Percentiles rank a stretch among this genome's conserved stretches.
Conservation (phyloP, 2,888 invertebrate species). For the Acrobasis repandana region DNA sequence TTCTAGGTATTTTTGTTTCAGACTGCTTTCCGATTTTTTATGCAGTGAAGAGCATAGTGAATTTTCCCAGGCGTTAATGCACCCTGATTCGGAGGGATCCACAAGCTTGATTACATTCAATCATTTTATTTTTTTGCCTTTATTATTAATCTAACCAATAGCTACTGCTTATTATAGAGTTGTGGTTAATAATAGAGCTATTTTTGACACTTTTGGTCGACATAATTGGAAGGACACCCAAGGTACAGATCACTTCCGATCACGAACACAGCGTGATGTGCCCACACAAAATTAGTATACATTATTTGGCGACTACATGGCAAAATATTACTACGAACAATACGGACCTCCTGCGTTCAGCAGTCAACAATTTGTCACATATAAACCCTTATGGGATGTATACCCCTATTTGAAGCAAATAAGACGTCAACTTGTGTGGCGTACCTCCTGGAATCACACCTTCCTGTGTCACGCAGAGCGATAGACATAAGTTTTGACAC, state of each 20-base stretch:
- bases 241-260: conserved; percentile 65
- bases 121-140: not conserved
- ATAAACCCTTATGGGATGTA: conserved; percentile 56
- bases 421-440: conserved; percentile 76
- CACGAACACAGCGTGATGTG: conserved; percentile 51
- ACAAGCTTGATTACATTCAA: too few relatives aligned
- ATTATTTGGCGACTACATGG: conserved; percentile 42
- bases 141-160: not conserved
- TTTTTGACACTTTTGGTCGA: conserved; percentile 45
- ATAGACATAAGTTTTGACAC: conserved; percentile 79
- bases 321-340: conserved; percentile 54
- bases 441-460: conserved; percentile 64
- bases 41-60: too few relatives aligned
- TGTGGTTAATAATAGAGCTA: conserved; percentile 7
- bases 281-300: conserved; percentile 42
- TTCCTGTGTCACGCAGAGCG: conserved; percentile 77
- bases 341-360: conserved; percentile 64
- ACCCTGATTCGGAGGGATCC: too few relatives aligned
- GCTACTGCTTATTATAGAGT: not conserved
- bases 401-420: conserved; percentile 52
- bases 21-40: too few relatives aligned
- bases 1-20: too few relatives aligned
- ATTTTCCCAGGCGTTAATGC: too few relatives aligned
- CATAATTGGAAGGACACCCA: conserved; percentile 48
- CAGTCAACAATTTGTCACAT: conserved; percentile 68